A percentile compares a stretch with the other conserved stretches of the same genome.
phyloP scores from a whole-genome alignment of 1,140 invertebrate genomes.

The Rhopalosiphum padi region DNA sequence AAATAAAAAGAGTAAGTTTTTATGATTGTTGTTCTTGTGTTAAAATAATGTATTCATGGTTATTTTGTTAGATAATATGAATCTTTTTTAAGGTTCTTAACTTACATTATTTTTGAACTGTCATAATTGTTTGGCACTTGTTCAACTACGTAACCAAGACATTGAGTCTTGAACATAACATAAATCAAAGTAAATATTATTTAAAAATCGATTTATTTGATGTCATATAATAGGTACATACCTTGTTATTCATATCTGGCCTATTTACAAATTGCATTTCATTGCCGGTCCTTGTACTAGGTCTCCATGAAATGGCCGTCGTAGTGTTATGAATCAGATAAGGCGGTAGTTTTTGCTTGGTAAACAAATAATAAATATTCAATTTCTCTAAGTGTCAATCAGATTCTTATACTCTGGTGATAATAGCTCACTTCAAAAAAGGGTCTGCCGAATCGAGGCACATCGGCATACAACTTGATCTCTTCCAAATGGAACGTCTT shows the following conservation, averaged over 20 bases:
- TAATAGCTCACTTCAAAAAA: constrained; percentile 1
- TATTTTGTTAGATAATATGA: background rate
- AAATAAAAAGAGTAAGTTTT: background rate
- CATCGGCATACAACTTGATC: constrained; percentile 40
- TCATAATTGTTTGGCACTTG: constrained; percentile 43
- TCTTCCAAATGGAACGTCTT: constrained; percentile 50
- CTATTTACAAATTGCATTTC: background rate
- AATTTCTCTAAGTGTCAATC: background rate
- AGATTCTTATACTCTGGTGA: background rate
- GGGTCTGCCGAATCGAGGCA: constrained; percentile 18
- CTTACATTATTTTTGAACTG: constrained; percentile 42
- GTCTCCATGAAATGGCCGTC: constrained; percentile 2
- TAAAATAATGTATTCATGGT: background rate
- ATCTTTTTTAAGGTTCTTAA: background rate
- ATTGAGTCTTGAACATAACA: background rate
- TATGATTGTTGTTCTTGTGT: background rate
- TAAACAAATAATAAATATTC: background rate
- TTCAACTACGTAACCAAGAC: constrained; percentile 22
- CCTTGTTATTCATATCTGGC: background rate
- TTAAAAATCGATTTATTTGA: background rate
- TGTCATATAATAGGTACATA: background rate
- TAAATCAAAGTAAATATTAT: background rate
- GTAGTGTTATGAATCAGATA: constrained; percentile 34
- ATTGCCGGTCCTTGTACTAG: background rate
- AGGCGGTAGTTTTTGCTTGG: constrained; percentile 37